Conservation (phyloP, 2,113 vertebrate genomes). For the Butorides virescens region DNA sequence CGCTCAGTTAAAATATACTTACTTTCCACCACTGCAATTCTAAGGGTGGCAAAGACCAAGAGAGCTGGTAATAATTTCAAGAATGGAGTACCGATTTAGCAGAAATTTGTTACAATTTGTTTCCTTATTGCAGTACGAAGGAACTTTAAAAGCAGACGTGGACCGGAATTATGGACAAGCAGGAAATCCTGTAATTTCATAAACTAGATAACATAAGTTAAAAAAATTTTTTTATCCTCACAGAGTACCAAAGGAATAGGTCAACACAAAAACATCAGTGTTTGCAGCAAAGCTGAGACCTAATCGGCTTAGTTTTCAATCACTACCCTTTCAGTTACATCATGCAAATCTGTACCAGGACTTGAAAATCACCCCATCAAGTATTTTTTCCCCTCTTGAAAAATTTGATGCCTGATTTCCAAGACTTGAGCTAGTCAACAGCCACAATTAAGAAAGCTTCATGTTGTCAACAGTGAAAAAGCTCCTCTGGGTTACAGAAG, state of each 20-base stretch:
- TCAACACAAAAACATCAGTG: not conserved
- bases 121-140: not conserved
- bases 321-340: not conserved
- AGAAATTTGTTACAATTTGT: not conserved
- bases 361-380: not conserved
- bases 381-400: not conserved
- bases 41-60: not conserved
- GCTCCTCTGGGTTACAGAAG: not conserved
- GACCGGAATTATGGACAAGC: not conserved
- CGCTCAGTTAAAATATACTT: not conserved
- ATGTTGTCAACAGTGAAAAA: not conserved
- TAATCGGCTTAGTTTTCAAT: not conserved
- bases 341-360: not conserved
- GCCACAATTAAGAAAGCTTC: not conserved
- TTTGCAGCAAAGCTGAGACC: not conserved
- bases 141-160: not conserved
- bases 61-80: not conserved
- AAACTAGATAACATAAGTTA: not conserved
- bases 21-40: not conserved
- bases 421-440: not conserved
- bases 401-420: not conserved
- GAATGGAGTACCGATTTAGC: not conserved
- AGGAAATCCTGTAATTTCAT: slow-evolving; percentile 47
- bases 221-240: not conserved
- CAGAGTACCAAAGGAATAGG: not conserved